A percentile compares a stretch with the other conserved stretches of the same genome.
These are phyloP conservation scores for Heliothis peltigera DNA, from an alignment of 2,888 invertebrate genomes.

Conservation along the genomic window DNA sequence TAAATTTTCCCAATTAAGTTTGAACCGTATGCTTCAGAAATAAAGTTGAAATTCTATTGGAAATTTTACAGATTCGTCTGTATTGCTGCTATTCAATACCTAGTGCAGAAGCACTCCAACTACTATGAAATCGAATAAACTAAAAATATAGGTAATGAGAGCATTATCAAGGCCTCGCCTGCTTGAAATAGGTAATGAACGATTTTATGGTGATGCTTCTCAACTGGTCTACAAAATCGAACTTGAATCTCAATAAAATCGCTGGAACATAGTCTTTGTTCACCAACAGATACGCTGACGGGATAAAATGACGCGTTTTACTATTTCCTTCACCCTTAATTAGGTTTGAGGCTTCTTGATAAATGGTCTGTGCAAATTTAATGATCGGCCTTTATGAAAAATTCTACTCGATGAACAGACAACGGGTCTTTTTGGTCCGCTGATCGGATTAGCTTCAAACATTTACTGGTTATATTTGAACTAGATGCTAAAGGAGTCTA, in stretches of 20 bases:
- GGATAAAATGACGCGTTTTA: conserved; percentile 49
- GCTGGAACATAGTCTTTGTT: conserved; percentile 29
- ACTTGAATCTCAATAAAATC: conserved; percentile 47
- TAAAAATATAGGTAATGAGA: not conserved
- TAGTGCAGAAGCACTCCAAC: not conserved
- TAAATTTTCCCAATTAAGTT: too few relatives aligned
- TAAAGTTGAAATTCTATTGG: too few relatives aligned
- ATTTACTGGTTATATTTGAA: conserved; percentile 31
- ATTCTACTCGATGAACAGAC: conserved; percentile 55
- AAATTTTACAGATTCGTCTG: too few relatives aligned
- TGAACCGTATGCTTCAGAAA: too few relatives aligned
- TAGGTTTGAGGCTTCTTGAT: conserved; percentile 57
- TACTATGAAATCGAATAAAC: not conserved
- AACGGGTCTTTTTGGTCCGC: conserved; percentile 50
- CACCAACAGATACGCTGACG: conserved; percentile 19
- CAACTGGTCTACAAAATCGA: conserved; percentile 36
- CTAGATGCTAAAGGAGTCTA: not conserved
- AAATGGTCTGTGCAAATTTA: conserved; percentile 69
- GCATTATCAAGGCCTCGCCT: not conserved
- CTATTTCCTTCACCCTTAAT: conserved; percentile 54
- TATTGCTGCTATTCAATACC: too few relatives aligned
- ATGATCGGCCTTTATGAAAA: conserved; percentile 62
- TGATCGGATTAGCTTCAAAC: conserved; percentile 23
- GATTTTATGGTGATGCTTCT: conserved; percentile 43
- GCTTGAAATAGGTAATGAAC: conserved; percentile 8